These are phyloP conservation scores for Aldrovandia affinis DNA, from an alignment of 2,797 vertebrate species.

Conservation along the genomic window DNA sequence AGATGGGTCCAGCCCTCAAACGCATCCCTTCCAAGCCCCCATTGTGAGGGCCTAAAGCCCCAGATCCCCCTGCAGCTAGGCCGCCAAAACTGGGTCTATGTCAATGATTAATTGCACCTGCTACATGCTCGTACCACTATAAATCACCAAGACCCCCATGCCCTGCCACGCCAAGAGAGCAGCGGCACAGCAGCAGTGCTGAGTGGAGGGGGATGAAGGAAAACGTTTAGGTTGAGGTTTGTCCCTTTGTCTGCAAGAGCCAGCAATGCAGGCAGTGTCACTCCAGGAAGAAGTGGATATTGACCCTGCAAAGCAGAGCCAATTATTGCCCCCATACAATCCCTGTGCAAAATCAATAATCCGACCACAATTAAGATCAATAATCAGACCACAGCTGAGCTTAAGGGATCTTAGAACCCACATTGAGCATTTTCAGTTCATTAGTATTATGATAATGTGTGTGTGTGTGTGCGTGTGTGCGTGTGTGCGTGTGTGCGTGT, in stretches of 20 bases:
- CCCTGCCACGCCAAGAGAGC: not conserved
- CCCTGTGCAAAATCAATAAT: not conserved
- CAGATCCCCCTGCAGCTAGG: not conserved
- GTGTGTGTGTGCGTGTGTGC: not conserved
- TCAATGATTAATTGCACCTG: not conserved
- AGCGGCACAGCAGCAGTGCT: not conserved
- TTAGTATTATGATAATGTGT: not conserved
- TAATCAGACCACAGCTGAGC: not conserved
- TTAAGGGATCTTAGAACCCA: not conserved
- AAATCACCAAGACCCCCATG: not conserved
- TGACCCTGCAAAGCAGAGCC: not conserved
- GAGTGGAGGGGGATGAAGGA: not conserved
- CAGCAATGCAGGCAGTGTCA: not conserved
- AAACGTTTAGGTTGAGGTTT: not conserved
- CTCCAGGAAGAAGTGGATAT: not conserved
- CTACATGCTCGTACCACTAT: not conserved
- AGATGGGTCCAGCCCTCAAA: not conserved
- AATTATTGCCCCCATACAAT: not conserved
- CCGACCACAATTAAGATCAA: not conserved
- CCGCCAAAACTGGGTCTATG: not conserved
- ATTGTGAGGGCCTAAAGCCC: too few species aligned
- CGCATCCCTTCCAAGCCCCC: not conserved
- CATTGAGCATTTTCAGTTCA: not conserved
- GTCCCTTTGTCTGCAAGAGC: not conserved
- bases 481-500: not conserved